Evolutionary conservation across 2,797 vertebrate species (phyloP), one percentile per base, ranked within the genome.

Genomic region (Amazonetta brasiliensis): DNA sequence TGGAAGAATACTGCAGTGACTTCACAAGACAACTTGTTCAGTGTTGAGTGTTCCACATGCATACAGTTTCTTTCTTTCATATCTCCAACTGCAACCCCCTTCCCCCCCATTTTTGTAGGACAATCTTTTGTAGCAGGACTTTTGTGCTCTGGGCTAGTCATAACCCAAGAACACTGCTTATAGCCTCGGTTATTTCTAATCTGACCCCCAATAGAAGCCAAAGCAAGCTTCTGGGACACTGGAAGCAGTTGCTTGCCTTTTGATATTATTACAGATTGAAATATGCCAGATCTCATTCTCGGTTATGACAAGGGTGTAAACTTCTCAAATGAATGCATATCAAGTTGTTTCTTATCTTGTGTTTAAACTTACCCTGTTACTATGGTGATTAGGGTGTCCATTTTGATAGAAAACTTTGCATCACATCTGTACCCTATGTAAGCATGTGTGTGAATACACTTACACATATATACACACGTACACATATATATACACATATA

Each of bases 221-320:
- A 82, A 72, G 35, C 25, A 7, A 37, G 19, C 12, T 56, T 64
- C 31, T 87, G 58, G 48, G 52, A 43, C 33, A 50, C 31, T 58
- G 41, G 12, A 63, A 84, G 39, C 23, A 60, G 25, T 58, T 76
- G 41, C 12, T 73, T 90, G 55, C 41, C 33, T 94, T 92, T 84
- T 87, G 63, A 62, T 90, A 84, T 92, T 90, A 48, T 91, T 96
- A 35, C 62, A 79, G 41, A 39, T 92, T 94, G 43, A 96, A 93
- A 78, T 71, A 79, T 60, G n/a, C 68, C 72, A 92, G 13, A 62
- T 87, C 73, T 92, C 78, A 67, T 92, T 80, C 84, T 94, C 6
- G 64, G 44, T 89, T 86, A 60, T 54, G 66, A 58, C 59, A 41
- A 37, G 18, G 16, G 3, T 82, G 58, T 56, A 92, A 92, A 60